phyloP scores from a whole-genome alignment of 2,113 vertebrate species.

The Desmodus rotundus region DNA sequence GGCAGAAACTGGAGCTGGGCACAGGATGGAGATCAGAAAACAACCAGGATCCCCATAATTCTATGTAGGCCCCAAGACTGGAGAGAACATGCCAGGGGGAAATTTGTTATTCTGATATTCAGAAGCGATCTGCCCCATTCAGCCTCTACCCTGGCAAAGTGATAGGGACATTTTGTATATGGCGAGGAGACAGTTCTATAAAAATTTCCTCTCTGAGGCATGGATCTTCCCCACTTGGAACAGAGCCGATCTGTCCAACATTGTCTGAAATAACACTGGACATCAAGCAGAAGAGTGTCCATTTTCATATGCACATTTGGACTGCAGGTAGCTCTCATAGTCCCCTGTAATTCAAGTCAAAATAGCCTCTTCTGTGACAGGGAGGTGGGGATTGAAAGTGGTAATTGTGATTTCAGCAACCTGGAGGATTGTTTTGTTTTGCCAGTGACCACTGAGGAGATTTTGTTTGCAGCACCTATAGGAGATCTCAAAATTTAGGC shows the following conservation, averaged over 20 bases:
- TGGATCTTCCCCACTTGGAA: neutral
- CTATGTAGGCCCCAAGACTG: neutral
- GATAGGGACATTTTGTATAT: neutral
- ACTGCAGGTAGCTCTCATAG: neutral
- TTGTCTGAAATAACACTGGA: conserved; percentile 42
- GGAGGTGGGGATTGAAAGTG: conserved; percentile 25
- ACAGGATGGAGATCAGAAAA: neutral
- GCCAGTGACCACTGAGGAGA: conserved; percentile 16
- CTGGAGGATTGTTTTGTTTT: conserved; percentile 45
- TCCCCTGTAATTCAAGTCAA: conserved; percentile 50
- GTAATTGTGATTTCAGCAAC: conserved; percentile 25
- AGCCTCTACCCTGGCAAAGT: neutral
- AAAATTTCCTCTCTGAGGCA: neutral
- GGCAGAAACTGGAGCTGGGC: neutral
- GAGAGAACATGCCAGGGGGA: neutral
- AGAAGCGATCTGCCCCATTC: neutral
- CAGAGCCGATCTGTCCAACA: conserved; percentile 48
- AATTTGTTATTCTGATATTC: neutral
- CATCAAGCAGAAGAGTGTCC: neutral
- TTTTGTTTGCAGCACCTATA: neutral
- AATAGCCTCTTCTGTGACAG: conserved; percentile 32
- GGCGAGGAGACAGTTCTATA: neutral
- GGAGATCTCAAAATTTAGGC: conserved; percentile 49
- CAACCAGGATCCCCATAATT: neutral
- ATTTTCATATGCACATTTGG: conserved; percentile 45